These are phyloP conservation scores for Morelia viridis DNA, from an alignment of 2,797 vertebrate genomes.

Conservation along the genomic window DNA sequence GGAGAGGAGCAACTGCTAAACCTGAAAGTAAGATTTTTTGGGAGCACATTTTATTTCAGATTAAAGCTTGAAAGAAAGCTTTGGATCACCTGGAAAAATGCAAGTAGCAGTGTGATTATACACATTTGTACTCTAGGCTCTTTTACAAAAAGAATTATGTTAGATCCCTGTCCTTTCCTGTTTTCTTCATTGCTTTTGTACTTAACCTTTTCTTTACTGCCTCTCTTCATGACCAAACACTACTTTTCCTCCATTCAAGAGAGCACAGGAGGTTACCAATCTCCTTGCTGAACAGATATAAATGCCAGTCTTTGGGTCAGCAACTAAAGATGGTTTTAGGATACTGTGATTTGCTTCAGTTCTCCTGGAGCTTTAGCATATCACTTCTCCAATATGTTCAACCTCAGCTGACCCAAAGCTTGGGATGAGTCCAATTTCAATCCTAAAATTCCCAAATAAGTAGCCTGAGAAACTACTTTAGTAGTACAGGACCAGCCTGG, in stretches of 20 bases:
- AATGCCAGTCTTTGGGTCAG: neutral
- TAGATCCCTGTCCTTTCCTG: neutral
- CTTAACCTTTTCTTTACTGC: accelerated
- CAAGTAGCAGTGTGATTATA: neutral
- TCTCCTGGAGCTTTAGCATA: accelerated
- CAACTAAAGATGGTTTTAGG: neutral
- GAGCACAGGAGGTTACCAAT: neutral
- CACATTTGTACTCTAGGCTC: accelerated
- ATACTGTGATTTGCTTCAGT: conserved; percentile 5
- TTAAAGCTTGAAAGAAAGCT: neutral
- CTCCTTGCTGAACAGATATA: neutral
- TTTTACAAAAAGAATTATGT: neutral
- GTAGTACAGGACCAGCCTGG: conserved; percentile 22
- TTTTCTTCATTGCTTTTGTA: conserved; percentile 6
- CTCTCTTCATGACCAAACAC: neutral
- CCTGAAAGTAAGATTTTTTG: neutral
- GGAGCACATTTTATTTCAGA: neutral
- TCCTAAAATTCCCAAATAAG: neutral
- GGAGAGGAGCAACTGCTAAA: neutral
- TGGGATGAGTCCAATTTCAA: neutral
- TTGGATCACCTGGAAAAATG: neutral
- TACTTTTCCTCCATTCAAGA: neutral
- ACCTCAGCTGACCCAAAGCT: neutral
- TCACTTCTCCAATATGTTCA: conserved; percentile 2
- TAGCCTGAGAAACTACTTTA: neutral